Percentiles rank a stretch among this genome's conserved stretches.
phyloP scores from a whole-genome alignment of 2,888 invertebrate species.

The Agriopis aurantiaria region DNA sequence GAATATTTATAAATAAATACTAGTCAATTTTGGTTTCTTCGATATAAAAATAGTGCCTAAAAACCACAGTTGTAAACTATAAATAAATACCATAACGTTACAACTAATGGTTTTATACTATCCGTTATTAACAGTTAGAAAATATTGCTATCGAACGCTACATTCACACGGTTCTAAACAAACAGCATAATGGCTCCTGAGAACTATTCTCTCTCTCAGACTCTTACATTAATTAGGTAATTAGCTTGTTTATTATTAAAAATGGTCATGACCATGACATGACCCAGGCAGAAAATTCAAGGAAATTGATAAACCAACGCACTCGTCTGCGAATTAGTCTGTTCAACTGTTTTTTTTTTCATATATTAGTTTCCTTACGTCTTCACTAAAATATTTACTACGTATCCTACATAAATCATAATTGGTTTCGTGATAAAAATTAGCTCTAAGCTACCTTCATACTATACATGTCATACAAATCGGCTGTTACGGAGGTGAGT shows the following conservation, averaged over 20 bases:
- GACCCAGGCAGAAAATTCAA: not conserved
- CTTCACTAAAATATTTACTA: too few species aligned
- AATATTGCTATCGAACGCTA: constrained; percentile 14
- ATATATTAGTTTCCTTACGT: too few species aligned
- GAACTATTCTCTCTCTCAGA: constrained; percentile 1
- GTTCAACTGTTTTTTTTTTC: too few species aligned
- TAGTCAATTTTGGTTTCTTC: too few species aligned
- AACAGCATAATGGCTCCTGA: constrained; percentile 16
- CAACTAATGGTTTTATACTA: constrained; percentile 18
- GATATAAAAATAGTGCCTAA: not conserved
- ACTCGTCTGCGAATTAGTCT: too few species aligned
- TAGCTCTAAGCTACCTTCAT: too few species aligned
- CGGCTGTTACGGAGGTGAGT: too few species aligned
- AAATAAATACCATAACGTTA: constrained; percentile 16
- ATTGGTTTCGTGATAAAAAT: too few species aligned
- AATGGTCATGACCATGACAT: not conserved
- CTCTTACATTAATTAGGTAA: not conserved
- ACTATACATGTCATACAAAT: too few species aligned
- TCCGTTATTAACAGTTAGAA: constrained; percentile 23
- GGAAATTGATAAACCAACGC: not conserved
- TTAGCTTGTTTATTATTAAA: not conserved
- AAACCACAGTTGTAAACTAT: constrained; percentile 11
- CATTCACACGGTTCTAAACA: constrained; percentile 23
- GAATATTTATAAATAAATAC: too few species aligned
- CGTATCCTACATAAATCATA: too few species aligned